phyloP scores from a whole-genome alignment of 2,797 vertebrate genomes.

The Dromococcyx pavoninus region DNA sequence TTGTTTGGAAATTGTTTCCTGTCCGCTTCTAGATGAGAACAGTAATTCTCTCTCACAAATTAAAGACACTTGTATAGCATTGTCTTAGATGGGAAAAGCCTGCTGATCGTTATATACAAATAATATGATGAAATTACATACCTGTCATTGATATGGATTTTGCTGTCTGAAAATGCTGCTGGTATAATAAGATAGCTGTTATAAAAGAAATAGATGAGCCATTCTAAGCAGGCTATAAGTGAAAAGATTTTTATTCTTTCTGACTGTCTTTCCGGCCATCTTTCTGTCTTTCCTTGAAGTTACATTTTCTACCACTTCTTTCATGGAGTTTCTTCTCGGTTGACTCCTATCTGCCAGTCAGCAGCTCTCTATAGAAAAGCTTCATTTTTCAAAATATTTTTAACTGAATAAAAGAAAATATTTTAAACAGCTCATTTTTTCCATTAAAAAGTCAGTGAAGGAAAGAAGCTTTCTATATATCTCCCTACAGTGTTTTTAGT shows the following conservation, averaged over 20 bases:
- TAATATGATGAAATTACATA: background rate
- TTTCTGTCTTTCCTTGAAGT: background rate
- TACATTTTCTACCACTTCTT: background rate
- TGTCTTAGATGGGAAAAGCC: background rate
- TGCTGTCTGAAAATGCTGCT: background rate
- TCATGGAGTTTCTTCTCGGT: background rate
- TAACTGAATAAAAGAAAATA: slow-evolving; percentile 7
- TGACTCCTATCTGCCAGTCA: background rate
- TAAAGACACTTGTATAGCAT: background rate
- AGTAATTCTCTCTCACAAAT: background rate
- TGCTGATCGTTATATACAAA: background rate
- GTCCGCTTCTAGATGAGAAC: background rate
- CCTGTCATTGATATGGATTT: background rate
- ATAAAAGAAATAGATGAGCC: background rate
- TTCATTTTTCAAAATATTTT: background rate
- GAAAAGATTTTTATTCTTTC: background rate
- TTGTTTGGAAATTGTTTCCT: background rate
- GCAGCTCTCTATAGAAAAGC: background rate
- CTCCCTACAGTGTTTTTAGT: background rate
- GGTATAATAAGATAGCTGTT: background rate
- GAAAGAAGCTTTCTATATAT: background rate
- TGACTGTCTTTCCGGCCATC: background rate
- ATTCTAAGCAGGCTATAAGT: background rate
- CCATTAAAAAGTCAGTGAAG: background rate
- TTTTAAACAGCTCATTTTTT: slow-evolving; percentile 9